Conservation (phyloP, 1,140 invertebrate genomes). For the Drosophila orosa region DNA sequence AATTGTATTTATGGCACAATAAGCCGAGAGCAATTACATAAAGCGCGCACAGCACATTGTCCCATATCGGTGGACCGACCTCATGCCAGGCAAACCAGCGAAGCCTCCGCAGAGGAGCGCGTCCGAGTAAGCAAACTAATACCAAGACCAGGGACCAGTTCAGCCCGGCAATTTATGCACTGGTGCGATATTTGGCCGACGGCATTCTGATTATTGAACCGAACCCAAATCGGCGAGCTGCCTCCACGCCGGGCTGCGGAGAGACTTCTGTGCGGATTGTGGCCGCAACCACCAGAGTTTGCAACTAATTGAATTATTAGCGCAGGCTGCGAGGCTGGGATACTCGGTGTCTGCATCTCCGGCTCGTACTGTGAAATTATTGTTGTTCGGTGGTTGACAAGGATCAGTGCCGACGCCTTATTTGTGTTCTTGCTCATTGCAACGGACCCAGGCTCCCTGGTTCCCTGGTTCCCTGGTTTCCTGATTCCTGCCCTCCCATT, state of each 20-base stretch:
- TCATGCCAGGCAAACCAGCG: conserved; percentile 33
- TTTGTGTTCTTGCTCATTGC: conserved; percentile 79
- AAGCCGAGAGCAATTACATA: conserved; percentile 36
- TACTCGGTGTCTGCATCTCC: conserved; percentile 26
- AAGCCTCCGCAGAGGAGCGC: conserved; percentile 2
- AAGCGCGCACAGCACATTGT: conserved; percentile 36
- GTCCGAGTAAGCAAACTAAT: conserved; percentile 8
- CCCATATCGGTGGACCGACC: conserved; percentile 38
- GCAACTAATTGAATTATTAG: conserved; percentile 83
- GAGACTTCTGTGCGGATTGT: conserved; percentile 45
- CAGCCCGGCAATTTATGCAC: conserved; percentile 60
- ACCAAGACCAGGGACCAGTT: conserved; percentile 26
- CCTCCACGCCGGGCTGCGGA: conserved; percentile 26
- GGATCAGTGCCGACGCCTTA: conserved; percentile 80
- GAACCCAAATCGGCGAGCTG: conserved; percentile 30
- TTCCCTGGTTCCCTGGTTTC: conserved; percentile 10
- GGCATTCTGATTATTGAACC: conserved; percentile 74
- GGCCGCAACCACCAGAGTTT: conserved; percentile 54
- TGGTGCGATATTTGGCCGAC: conserved; percentile 64
- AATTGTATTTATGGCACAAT: conserved; percentile 41
- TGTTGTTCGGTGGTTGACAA: conserved; percentile 79
- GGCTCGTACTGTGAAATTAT: conserved; percentile 62
- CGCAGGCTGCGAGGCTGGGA: conserved; percentile 33
- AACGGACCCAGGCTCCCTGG: conserved; percentile 29
- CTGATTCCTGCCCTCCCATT: conserved; percentile 18